Evolutionary conservation across 2,113 vertebrate genomes (phyloP), one percentile per base, ranked within the genome.

Genomic region (Cichladusa arquata): DNA sequence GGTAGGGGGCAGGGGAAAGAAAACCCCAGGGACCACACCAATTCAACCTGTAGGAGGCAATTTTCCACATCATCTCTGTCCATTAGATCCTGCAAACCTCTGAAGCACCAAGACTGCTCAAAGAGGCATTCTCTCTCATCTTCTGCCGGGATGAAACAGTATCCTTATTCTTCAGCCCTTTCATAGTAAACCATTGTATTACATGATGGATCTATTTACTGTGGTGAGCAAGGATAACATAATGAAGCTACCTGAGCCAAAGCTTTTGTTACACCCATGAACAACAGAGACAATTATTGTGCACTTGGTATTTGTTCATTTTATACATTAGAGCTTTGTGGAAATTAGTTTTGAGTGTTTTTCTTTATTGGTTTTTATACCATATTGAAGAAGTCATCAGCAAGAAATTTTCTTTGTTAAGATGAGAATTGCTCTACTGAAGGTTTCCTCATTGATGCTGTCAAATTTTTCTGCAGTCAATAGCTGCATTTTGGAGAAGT

Each of bases 1-100:
- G 31, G 6, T 15, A 20, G 19, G 40, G 20, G 15, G 0, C 0
- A 2, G 9, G 19, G 28, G 25, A 23, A 48, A 56, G 56, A 77
- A 86, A 81, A 51, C 76, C 65, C 72, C 25, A 50, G 88, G 88
- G 96, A 95, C 91, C 93, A 87, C 87, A 92, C 73, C 36, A 44
- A 81, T 71, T 92, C 48, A 89, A 33, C 31, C 38, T 88, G 23
- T 64, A 53, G 56, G 72, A 92, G 93, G 60, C 54, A 83, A 38
- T 94, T 95, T 92, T 95, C 83, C 58, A 65, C 72, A 33, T 91
- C 36, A 26, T 71, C 67, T 95, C 78, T 92, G 65, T 94, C 81
- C 78, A 42, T 92, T 81, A 85, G 74, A 69, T 91, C 50, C 57
- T 72, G 44, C 19, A 81, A 78, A 53, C 79, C 57, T 90, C 58